Evolutionary conservation across 2,797 vertebrate species (phyloP), one percentile per base, ranked within the genome.

Genomic region (Ibycter americanus): DNA sequence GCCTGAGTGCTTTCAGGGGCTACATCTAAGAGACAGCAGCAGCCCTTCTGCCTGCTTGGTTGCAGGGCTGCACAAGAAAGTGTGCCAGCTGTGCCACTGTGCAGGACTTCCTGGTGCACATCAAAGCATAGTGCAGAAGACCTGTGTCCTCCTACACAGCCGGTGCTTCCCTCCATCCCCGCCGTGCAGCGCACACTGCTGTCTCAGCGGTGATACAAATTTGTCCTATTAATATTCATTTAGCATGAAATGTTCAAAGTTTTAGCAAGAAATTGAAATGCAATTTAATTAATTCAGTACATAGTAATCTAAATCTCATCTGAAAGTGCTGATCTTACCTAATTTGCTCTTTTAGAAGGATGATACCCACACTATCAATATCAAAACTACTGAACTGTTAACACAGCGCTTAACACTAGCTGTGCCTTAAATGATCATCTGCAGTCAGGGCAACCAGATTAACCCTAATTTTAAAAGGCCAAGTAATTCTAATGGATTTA

Each of bases 171-270:
- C 18, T 56, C 31, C 12, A 22, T 17, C 18, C 52, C 8, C 4
- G 1, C 7, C 2, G 14, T 1, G 14, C 2, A 1, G 51, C 46
- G 66, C 32, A 14, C 15, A 6, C 38, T 36, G 15, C 21, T 59
- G 21, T 47, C 79, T 77, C 61, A 71, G 29, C 73, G 12, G 32
- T 56, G 68, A 55, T 26, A 77, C 22, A 77, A 51, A 63, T 81
- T 77, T 90, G 4, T 62, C 8, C 1, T 0, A 76, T 0, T 0
- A 61, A 52, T 74, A 34, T 61, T 78, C 31, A 63, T 74, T 90
- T 74, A 58, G 11, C 36, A 56, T 61, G 49, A 65, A 84, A 68
- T 20, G 20, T 38, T 94, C 29, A 20, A 81, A 74, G 12, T 46
- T 55, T 73, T 51, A 27, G 26, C 66, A 77, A 66, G 67, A 80